Conservation (phyloP, 1,140 invertebrate genomes). For the Ips nitidus region DNA sequence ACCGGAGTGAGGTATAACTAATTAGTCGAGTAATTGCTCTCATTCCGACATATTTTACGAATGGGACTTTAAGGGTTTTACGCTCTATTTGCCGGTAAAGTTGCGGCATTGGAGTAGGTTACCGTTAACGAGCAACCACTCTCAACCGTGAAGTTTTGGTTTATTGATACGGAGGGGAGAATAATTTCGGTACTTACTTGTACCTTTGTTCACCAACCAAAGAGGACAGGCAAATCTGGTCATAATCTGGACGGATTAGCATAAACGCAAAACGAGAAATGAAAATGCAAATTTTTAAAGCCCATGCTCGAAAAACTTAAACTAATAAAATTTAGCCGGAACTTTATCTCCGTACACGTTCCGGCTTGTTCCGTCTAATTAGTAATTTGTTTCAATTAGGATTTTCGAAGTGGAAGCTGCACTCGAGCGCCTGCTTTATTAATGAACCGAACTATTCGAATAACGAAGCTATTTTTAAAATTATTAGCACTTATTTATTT, state of each 20-base stretch:
- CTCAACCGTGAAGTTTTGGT: not conserved
- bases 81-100: slow-evolving; percentile 5
- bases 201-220: too few relatives aligned
- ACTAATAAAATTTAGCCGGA: slow-evolving; percentile 20
- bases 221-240: not conserved
- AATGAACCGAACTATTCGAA: slow-evolving; percentile 15
- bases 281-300: slow-evolving; percentile 19
- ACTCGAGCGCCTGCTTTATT: slow-evolving; percentile 12
- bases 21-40: slow-evolving; percentile 13
- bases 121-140: slow-evolving; percentile 5
- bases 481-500: slow-evolving; percentile 15
- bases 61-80: slow-evolving; percentile 11
- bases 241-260: not conserved
- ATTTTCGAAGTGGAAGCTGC: slow-evolving; percentile 15
- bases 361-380: slow-evolving; percentile 21
- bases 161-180: not conserved
- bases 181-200: too few relatives aligned
- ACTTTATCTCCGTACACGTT: slow-evolving; percentile 20
- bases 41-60: slow-evolving; percentile 16
- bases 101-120: slow-evolving; percentile 4
- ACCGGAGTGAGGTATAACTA: slow-evolving; percentile 6
- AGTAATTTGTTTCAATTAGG: slow-evolving; percentile 24
- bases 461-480: slow-evolving; percentile 18
- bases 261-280: slow-evolving; percentile 8
- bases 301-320: slow-evolving; percentile 19